phyloP scores from a whole-genome alignment of 2,888 invertebrate species.

The Endomychus coccineus region DNA sequence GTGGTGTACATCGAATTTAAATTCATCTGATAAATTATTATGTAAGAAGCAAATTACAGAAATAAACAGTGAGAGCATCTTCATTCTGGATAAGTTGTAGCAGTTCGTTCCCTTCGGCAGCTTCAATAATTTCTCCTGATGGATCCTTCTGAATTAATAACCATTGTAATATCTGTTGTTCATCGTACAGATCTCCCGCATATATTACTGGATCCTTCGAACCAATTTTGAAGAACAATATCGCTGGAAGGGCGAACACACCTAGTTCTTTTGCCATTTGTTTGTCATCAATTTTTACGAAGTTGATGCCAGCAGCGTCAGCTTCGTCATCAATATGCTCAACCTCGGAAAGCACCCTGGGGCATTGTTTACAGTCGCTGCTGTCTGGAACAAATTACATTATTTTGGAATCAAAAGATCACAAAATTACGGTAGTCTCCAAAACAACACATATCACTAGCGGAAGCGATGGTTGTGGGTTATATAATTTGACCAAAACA shows the following conservation, averaged over 20 bases:
- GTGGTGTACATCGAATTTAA: no score
- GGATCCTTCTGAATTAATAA: conserved; percentile 87
- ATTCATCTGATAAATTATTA: background rate
- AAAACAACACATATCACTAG: no score
- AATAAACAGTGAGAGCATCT: conserved; percentile 80
- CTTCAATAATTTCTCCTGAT: conserved; percentile 84
- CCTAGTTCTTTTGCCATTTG: conserved; percentile 81
- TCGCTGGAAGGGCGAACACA: conserved; percentile 83
- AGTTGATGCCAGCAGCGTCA: conserved; percentile 82
- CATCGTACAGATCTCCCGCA: conserved; percentile 82
- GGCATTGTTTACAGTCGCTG: conserved; percentile 92
- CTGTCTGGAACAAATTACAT: conserved; percentile 63
- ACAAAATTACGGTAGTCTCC: no score
- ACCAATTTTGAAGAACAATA: conserved; percentile 81
- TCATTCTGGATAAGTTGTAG: conserved; percentile 69
- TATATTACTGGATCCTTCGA: conserved; percentile 87
- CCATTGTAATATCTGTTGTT: conserved; percentile 85
- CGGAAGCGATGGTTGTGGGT: no score
- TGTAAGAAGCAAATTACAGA: conserved; percentile 67
- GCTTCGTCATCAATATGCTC: conserved; percentile 93
- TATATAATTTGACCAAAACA: no score
- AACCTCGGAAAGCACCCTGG: conserved; percentile 76
- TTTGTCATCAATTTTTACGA: conserved; percentile 86
- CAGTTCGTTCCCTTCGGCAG: conserved; percentile 72
- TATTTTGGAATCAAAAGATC: background rate